Conservation (phyloP, 53 echinoderm and acorn worm species). For the Echinarachnius parma region DNA sequence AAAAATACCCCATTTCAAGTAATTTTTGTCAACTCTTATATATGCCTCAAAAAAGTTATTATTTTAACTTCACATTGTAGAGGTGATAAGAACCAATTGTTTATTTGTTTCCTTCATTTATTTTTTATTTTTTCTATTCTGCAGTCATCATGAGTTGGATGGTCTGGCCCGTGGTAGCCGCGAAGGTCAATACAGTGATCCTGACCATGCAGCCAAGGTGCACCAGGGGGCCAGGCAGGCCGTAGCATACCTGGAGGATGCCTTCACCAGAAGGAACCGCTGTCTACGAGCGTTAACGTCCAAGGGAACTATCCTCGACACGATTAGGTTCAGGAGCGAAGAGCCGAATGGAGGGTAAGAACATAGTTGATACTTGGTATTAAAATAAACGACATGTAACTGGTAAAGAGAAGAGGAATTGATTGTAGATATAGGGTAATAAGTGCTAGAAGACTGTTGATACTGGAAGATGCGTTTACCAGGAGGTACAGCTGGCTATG, state of each 20-base stretch:
- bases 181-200: conserved; percentile 46
- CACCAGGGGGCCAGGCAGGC: conserved; percentile 62
- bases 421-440: too few relatives aligned
- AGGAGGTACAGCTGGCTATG: too few relatives aligned
- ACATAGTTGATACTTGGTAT: not conserved
- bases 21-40: too few relatives aligned
- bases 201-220: conserved; percentile 47
- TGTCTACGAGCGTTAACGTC: conserved; percentile 78
- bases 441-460: too few relatives aligned
- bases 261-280: conserved; percentile 78
- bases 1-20: too few relatives aligned
- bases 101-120: too few relatives aligned
- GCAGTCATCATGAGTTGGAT: conserved; percentile 93
- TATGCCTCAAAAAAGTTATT: too few relatives aligned
- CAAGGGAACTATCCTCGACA: conserved; percentile 79
- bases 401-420: too few relatives aligned
- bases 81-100: too few relatives aligned
- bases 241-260: conserved; percentile 75
- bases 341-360: conserved; percentile 77
- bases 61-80: too few relatives aligned
- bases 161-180: conserved; percentile 75
- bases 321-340: conserved; percentile 87
- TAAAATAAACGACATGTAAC: too few relatives aligned
- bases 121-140: not conserved
- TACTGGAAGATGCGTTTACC: too few relatives aligned